Conservation (phyloP, 2,797 vertebrate species). For the Spizella passerina region DNA sequence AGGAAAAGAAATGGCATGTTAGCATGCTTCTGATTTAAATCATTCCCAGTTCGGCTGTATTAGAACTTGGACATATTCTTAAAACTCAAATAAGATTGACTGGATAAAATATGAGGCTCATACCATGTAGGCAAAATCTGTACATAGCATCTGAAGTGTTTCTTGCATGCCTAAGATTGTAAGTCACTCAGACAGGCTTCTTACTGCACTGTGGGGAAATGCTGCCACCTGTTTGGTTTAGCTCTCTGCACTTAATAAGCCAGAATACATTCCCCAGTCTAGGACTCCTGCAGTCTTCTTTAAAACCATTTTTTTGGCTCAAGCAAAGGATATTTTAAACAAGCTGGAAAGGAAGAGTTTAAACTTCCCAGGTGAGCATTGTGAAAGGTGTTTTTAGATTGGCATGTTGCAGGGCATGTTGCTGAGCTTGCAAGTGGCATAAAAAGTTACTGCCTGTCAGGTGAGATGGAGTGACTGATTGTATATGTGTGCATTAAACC, state of each 20-base stretch:
- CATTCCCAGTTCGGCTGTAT: not conserved
- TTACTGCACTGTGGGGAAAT: constrained; percentile 12
- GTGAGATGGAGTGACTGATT: constrained; percentile 16
- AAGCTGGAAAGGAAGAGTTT: constrained; percentile 21
- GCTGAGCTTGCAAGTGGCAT: not conserved
- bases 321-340: not conserved
- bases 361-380: constrained; percentile 35
- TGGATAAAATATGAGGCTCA: not conserved
- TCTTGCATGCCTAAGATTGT: not conserved
- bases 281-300: not conserved
- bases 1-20: not conserved
- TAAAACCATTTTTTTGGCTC: not conserved
- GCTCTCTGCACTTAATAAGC: not conserved
- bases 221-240: not conserved
- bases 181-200: not conserved
- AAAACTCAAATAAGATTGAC: not conserved
- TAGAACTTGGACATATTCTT: not conserved
- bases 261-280: not conserved
- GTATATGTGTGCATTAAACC: not conserved
- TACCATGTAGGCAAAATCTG: not conserved
- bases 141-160: not conserved
- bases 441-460: constrained; percentile 37
- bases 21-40: not conserved
- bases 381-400: constrained; percentile 33
- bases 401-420: not conserved